A percentile compares a stretch with the other conserved stretches of the same genome.
Evolutionary conservation across 2,797 vertebrate species (phyloP).

Genomic region (Notolabrus celidotus): DNA sequence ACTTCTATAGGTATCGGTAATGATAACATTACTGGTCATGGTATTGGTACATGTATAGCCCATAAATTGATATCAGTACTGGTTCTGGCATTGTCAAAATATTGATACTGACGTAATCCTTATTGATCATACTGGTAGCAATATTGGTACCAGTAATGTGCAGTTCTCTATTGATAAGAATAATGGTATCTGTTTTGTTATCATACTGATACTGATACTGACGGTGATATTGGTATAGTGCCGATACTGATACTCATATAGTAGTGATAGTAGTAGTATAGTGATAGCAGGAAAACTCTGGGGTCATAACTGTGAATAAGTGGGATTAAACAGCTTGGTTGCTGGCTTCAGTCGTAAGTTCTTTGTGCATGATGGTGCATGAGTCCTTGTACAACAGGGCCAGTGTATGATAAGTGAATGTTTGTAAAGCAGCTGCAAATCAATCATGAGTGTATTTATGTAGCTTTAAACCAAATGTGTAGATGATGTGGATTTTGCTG

Average conservation of each 20-base stretch:
- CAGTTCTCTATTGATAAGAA: neutral
- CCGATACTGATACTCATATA: neutral
- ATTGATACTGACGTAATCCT: neutral
- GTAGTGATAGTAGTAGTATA: neutral
- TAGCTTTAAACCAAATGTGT: constrained; percentile 67
- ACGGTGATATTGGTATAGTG: too few species aligned
- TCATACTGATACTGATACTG: neutral
- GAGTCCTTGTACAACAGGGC: constrained; percentile 26
- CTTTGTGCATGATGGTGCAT: constrained; percentile 54
- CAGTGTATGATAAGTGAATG: constrained; percentile 43
- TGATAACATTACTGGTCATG: too few species aligned
- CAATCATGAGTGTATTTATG: constrained; percentile 57
- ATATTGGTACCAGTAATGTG: neutral
- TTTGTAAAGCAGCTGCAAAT: constrained; percentile 52
- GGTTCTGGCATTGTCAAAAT: neutral
- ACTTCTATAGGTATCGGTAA: too few species aligned
- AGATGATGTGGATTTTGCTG: constrained; percentile 36
- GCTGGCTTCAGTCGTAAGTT: constrained; percentile 22
- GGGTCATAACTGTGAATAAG: constrained; percentile 63
- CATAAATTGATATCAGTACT: neutral
- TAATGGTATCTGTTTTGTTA: neutral
- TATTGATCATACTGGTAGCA: neutral
- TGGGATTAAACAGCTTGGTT: constrained; percentile 31
- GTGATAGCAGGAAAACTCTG: too few species aligned
- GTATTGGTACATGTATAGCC: too few species aligned